Evolutionary conservation across 2,888 invertebrate species (phyloP).

Genomic region (Epistrophe grossulariae): DNA sequence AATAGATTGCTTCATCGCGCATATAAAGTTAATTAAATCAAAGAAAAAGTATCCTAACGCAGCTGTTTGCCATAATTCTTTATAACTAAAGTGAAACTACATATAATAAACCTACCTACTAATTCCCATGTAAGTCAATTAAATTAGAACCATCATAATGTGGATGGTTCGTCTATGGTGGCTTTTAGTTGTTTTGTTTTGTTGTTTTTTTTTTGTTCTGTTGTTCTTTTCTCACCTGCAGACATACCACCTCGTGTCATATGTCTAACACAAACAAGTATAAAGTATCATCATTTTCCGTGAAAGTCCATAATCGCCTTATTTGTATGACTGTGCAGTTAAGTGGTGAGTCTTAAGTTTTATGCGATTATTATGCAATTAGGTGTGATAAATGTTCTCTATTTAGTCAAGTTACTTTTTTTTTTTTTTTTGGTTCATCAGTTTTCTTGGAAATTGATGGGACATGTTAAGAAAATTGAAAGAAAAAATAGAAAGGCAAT

Average conservation of each 20-base stretch:
- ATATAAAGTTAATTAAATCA: constrained; percentile 20
- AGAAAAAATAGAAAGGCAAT: constrained; percentile 15
- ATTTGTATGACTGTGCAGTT: neutral
- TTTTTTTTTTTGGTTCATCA: constrained; percentile 10
- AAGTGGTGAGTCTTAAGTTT: constrained; percentile 36
- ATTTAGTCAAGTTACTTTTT: constrained; percentile 12
- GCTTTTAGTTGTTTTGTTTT: too few species aligned
- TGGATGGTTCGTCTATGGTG: neutral
- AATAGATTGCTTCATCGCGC: neutral
- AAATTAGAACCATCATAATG: constrained; percentile 20
- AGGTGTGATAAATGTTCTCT: constrained; percentile 40
- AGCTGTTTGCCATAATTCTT: constrained; percentile 31
- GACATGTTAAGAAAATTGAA: neutral
- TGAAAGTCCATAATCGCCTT: constrained; percentile 51
- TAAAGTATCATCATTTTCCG: constrained; percentile 3
- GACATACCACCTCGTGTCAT: constrained; percentile 4
- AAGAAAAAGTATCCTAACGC: constrained; percentile 6
- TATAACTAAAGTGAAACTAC: constrained; percentile 38
- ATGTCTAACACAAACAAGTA: constrained; percentile 5
- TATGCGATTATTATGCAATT: constrained; percentile 68
- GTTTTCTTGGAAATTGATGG: constrained; percentile 50
- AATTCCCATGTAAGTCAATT: constrained; percentile 57
- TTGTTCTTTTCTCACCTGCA: constrained; percentile 21
- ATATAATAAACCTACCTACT: constrained; percentile 26
- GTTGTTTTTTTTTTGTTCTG: neutral